Conservation (phyloP, 2,797 vertebrate genomes). For the Coracias cyanogaster region DNA sequence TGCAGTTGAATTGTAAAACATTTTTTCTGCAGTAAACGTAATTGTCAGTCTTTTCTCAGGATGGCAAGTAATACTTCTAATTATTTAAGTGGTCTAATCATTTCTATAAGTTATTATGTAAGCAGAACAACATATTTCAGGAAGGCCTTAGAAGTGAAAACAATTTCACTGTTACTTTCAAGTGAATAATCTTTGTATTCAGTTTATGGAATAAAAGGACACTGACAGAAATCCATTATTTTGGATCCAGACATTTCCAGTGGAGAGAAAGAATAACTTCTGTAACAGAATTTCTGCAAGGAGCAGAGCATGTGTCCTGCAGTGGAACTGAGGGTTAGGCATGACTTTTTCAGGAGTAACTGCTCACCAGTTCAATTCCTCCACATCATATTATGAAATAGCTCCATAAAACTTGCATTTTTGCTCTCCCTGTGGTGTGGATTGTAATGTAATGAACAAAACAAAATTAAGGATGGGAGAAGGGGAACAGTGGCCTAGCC, state of each 20-base stretch:
- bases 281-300: not conserved
- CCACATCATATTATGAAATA: not conserved
- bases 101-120: not conserved
- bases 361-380: not conserved
- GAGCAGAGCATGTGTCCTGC: not conserved
- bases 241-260: not conserved
- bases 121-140: not conserved
- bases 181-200: not conserved
- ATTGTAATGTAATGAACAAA: not conserved
- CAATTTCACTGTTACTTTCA: not conserved
- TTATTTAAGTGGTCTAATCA: not conserved
- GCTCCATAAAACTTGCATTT: not conserved
- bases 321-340: not conserved
- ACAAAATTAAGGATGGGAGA: not conserved
- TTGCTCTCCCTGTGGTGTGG: not conserved
- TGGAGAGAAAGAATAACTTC: not conserved
- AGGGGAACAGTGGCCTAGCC: not conserved
- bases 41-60: not conserved
- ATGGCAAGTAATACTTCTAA: not conserved
- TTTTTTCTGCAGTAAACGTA: not conserved
- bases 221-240: not conserved
- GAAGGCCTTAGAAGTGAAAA: not conserved
- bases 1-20: not conserved
- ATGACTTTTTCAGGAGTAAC: not conserved
- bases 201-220: not conserved